Base-by-base conservation (phyloP, 2,888 invertebrate genomes). In the Cephonodes hylas region DNA sequence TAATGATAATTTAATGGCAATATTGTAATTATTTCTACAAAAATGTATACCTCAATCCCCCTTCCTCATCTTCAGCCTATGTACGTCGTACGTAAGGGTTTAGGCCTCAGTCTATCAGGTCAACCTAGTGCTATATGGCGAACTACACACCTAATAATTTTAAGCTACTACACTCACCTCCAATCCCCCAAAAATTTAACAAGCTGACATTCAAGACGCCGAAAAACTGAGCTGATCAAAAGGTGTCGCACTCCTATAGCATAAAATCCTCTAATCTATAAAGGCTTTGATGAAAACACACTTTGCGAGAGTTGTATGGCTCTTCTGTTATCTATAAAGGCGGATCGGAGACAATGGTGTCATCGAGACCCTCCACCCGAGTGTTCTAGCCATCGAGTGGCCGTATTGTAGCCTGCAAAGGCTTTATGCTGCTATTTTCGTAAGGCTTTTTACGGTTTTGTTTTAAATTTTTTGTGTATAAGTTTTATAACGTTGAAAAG, bases 271-370 rank as follows among this genome's bases (percentile, higher is more conserved):
- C 31, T 31, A 53, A 53, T 53, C 27, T 53, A 27, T 8, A 45
- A 53, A 53, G 53, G 18, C 53, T 53, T 53, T 53, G 53, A 31
- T 53, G 53, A 31, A 53, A 53, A 53, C 53, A 18, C 53, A 31
- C 27, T 2, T 15, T 8, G 18, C 15, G 31, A 53, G 48, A 27
- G 18, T 31, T 53, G 27, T 53, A 53, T 18, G 53, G 18, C 27
- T 4, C 53, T 53, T 53, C 10, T 31, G 61, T 57, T 42, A 45
- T 58, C 46, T 61, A 58, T 46, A 61, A 61, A 58, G 53, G 42
- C 22, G 42, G 59, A 59, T 63, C 59, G 42, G 45, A 63, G 53
- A 63, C 63, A 63, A 63, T 60, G 38, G 59, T 15, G 23, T n/a
- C 48, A 27, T 48, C 48, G 15, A 48, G 25, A 3, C 27, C 10